These are phyloP conservation scores for Tauraco erythrolophus DNA, from an alignment of 2,113 vertebrate species.

Conservation along the genomic window DNA sequence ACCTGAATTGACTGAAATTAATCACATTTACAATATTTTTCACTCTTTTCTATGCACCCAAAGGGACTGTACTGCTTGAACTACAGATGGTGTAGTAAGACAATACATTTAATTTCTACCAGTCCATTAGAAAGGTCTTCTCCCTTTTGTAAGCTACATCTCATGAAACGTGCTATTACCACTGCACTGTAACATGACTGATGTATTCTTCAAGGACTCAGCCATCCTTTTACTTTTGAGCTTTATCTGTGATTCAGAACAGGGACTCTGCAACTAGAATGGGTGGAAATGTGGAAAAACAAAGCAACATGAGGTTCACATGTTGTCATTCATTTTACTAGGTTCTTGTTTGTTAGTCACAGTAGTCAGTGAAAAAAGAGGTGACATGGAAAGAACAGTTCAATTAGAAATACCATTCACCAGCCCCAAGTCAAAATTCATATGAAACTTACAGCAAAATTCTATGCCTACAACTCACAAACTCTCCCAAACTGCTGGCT, in stretches of 20 bases:
- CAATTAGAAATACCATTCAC: background rate
- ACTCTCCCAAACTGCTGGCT: background rate
- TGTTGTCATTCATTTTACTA: background rate
- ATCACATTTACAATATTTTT: background rate
- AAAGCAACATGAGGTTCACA: background rate
- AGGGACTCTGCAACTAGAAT: background rate
- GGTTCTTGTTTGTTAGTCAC: background rate
- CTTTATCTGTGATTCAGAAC: background rate
- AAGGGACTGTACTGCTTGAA: background rate
- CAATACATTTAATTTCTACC: background rate
- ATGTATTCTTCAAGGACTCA: background rate
- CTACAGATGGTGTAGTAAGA: background rate
- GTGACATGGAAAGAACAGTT: background rate
- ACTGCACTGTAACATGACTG: background rate
- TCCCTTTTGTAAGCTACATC: background rate
- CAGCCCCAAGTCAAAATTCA: background rate
- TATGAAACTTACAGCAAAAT: background rate
- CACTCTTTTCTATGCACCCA: background rate
- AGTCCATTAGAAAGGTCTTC: background rate
- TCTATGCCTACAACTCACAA: background rate
- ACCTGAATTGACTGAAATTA: conserved; percentile 15
- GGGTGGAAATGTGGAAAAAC: background rate
- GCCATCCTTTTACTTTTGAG: background rate
- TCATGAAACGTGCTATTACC: background rate
- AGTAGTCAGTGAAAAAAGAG: background rate